Conservation (phyloP, 2,888 invertebrate genomes). For the Drosophila ochracea region DNA sequence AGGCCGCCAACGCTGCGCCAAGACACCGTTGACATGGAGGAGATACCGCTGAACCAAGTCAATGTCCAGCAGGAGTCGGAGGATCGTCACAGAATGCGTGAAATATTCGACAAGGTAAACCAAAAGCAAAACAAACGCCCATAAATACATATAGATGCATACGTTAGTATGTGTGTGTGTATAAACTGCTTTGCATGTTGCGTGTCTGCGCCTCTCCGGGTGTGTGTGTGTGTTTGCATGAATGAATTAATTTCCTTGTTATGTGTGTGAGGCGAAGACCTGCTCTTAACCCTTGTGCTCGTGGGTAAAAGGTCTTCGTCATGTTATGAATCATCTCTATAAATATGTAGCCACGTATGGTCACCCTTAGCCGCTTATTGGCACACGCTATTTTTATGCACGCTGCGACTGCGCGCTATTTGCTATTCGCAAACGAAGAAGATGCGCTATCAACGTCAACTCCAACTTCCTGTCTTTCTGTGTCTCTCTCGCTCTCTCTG, state of each 20-base stretch:
- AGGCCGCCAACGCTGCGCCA: conserved; percentile 79
- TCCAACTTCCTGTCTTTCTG: background rate
- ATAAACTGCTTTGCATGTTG: background rate
- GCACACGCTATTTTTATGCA: conserved; percentile 10
- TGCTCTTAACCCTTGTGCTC: conserved; percentile 24
- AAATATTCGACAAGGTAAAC: conserved; percentile 81
- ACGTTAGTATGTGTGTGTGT: background rate
- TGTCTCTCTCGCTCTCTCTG: background rate
- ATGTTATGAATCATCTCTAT: conserved; percentile 55
- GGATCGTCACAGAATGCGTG: conserved; percentile 75
- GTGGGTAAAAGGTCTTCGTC: conserved; percentile 45
- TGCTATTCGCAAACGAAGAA: background rate
- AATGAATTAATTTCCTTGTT: conserved; percentile 60
- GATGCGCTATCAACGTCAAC: background rate
- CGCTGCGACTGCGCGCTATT: conserved; percentile 25
- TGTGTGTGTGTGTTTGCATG: conserved; percentile 25
- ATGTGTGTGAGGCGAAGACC: background rate
- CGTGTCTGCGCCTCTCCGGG: background rate
- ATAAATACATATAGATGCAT: background rate
- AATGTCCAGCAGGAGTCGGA: conserved; percentile 73
- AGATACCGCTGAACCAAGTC: conserved; percentile 75
- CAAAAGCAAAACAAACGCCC: conserved; percentile 1
- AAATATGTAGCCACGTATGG: background rate
- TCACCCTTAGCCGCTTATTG: background rate
- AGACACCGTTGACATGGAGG: conserved; percentile 83